Evolutionary conservation across 2,797 vertebrate genomes (phyloP).

Genomic region (Rhinogobio ventralis): DNA sequence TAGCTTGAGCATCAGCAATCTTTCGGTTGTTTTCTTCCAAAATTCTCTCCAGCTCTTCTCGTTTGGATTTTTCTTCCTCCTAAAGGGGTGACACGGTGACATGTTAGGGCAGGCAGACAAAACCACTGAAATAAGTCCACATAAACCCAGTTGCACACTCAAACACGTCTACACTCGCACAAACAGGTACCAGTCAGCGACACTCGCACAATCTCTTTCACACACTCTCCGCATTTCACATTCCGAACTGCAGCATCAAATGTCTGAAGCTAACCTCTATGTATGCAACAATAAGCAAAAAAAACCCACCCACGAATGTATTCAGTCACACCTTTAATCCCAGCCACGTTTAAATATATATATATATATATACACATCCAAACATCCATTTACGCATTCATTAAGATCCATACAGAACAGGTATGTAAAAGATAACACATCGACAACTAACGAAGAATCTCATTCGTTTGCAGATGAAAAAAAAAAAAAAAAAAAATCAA

Average conservation of each 20-base stretch:
- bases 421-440: constrained; percentile 68
- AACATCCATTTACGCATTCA: constrained; percentile 42
- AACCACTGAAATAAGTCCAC: constrained; percentile 44
- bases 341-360: constrained; percentile 37
- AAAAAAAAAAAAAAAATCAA: constrained; percentile 65
- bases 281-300: constrained; percentile 28
- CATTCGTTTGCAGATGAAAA: constrained; percentile 53
- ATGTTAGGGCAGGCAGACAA: constrained; percentile 87
- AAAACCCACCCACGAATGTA: constrained; percentile 47
- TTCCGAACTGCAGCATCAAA: constrained; percentile 46
- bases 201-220: constrained; percentile 46
- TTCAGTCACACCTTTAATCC: constrained; percentile 57
- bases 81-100: constrained; percentile 89
- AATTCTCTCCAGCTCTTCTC: constrained; percentile 98
- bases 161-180: constrained; percentile 51
- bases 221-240: constrained; percentile 38
- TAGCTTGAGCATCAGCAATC: constrained; percentile 99
- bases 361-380: constrained; percentile 39
- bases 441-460: constrained; percentile 70
- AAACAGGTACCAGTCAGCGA: constrained; percentile 45
- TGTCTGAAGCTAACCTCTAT: constrained; percentile 41
- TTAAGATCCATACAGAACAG: constrained; percentile 50
- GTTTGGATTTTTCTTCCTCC: constrained; percentile 99
- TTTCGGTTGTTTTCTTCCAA: constrained; percentile 99
- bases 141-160: constrained; percentile 57